Evolutionary conservation across 2,888 invertebrate species (phyloP), one percentile per base, ranked within the genome.

Genomic region (Drosophila emarginata): DNA sequence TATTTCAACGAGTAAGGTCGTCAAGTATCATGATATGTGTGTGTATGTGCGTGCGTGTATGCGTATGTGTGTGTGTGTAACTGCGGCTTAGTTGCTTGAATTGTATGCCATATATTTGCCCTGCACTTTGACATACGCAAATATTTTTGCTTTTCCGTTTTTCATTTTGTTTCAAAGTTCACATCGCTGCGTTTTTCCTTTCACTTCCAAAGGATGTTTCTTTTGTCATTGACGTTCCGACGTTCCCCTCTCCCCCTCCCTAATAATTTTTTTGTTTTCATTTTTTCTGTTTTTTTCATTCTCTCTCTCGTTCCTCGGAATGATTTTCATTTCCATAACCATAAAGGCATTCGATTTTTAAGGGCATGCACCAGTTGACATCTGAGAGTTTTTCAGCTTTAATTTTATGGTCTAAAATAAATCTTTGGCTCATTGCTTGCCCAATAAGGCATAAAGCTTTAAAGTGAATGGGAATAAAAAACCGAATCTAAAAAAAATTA

Each of bases 101-200:
- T 45, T 32, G 15, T 28, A 14, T 53, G 15, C 15, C 53, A 53
- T 53, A 79, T 79, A 74, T 74, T 76, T 79, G 59, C 60, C 61
- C 21, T 74, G 61, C 74, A 71, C 72, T 77, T 85, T 77, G 69
- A 65, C 70, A 57, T 52, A 68, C 58, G 57, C 64, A 79, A 74
- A 81, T 79, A 79, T 74, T 76, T 79, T 67, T 53, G 54, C 28
- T 53, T 60, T 60, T 63, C 61, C 39, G 45, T 45, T 51, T 62
- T 71, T 60, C 28, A 12, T 45, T 59, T 45, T 9, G 40, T 45
- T 45, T 54, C 32, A 45, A 58, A 15, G 15, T 6, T 15, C 39
- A 53, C 32, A 54, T 59, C 52, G 61, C 53, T 60, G 54, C 45
- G 15, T 45, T 45, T 45, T 9, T 45, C 11, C 54, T 37, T 18